phyloP scores from a whole-genome alignment of 1,140 invertebrate species.

The Helicoverpa zea region DNA sequence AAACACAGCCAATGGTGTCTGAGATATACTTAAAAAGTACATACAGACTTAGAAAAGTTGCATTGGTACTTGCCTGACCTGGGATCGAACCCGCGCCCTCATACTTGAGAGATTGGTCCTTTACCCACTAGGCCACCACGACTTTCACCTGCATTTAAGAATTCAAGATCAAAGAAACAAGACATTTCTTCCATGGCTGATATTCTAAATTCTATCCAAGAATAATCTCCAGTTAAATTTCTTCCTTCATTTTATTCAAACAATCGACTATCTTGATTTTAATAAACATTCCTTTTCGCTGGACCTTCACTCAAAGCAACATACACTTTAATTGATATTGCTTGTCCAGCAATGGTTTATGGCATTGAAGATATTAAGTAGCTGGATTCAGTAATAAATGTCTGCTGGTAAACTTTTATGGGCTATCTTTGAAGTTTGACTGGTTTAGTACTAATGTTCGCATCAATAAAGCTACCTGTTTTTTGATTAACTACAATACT shows the following conservation, averaged over 20 bases:
- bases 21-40: no score
- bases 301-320: conserved; percentile 5
- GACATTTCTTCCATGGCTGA: background rate
- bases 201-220: conserved; percentile 1
- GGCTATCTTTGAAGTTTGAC: conserved; percentile 26
- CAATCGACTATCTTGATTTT: conserved; percentile 10
- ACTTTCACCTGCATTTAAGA: background rate
- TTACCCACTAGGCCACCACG: no score
- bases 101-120: no score
- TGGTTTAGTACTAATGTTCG: conserved; percentile 22
- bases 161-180: background rate
- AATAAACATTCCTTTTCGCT: conserved; percentile 11
- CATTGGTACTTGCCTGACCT: no score
- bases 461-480: conserved; percentile 21
- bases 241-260: conserved; percentile 3
- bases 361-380: conserved; percentile 41
- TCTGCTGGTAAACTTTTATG: conserved; percentile 51
- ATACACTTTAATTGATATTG: conserved; percentile 33
- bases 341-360: conserved; percentile 35
- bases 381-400: conserved; percentile 48
- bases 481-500: background rate
- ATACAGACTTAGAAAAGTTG: no score
- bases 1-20: no score
- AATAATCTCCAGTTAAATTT: conserved; percentile 1
- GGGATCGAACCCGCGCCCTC: no score